Conservation (phyloP, 2,113 vertebrate species). For the Fulica atra region DNA sequence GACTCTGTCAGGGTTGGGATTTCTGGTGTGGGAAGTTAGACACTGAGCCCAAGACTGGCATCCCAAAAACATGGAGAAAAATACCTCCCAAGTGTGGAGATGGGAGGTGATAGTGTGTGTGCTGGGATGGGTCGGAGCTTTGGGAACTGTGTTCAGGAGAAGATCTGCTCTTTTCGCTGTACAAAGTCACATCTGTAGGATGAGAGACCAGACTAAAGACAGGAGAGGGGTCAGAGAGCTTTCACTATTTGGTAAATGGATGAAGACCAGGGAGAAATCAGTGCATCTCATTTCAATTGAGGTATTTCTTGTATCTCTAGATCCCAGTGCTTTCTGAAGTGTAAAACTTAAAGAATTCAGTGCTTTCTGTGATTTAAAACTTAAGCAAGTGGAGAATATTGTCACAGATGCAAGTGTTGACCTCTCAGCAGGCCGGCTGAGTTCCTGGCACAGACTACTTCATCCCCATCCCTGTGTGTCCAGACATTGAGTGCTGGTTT, state of each 20-base stretch:
- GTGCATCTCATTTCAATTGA: neutral
- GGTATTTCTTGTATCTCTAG: neutral
- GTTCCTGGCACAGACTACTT: neutral
- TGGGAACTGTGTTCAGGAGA: neutral
- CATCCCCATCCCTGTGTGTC: neutral
- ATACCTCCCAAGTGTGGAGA: neutral
- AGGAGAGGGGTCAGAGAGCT: neutral
- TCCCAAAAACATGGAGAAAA: neutral
- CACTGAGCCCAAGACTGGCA: fast-evolving
- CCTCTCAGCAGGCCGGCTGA: neutral
- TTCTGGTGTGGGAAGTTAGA: neutral
- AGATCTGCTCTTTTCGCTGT: neutral
- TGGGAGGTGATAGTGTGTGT: neutral
- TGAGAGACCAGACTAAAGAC: neutral
- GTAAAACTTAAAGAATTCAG: neutral
- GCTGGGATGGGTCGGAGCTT: fast-evolving
- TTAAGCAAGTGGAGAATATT: neutral
- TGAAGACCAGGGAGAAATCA: neutral
- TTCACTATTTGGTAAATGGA: neutral
- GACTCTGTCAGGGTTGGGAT: neutral
- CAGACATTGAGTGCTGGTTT: neutral
- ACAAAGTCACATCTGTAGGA: neutral
- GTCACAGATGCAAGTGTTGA: neutral
- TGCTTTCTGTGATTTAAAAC: neutral
- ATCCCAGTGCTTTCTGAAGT: neutral